Evolutionary conservation across 2,797 vertebrate genomes (phyloP), one percentile per base, ranked within the genome.

Genomic region (Cyprinella venusta): DNA sequence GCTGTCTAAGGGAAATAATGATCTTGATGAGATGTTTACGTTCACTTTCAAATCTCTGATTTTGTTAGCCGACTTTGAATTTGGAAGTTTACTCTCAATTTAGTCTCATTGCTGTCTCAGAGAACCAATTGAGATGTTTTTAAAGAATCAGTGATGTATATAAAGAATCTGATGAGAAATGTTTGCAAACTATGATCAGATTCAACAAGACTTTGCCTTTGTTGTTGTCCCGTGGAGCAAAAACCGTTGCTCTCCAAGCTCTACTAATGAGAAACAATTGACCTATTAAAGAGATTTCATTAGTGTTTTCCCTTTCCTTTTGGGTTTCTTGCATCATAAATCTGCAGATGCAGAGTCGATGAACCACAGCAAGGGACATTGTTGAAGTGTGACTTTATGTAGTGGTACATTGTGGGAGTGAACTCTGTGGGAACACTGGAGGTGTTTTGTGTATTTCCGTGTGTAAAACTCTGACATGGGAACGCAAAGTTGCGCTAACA

Each of bases 361-460:
- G 52, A 59, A 19, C 8, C 26, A 56, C 50, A 69, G 26, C 8
- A n/a, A 79, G 19, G 3, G 24, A 26, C 13, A 15, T 38, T 54
- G 48, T 74, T 74, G 71, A 54, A 69, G 36, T 59, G 52, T 30
- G 4, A 9, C 19, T 24, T 45, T 45, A 18, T 70, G 19, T 21
- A 9, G 56, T 40, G 33, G 59, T 61, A 61, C 16, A 67, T 65
- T 63, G 80, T 64, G 36, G 64, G 48, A 67, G 30, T 65, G 85
- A 86, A 81, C 72, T 76, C 54, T 89, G 87, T 92, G 92, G 91
- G 90, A 92, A 92, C 87, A 10, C 40, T 19, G 79, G 90, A 92
- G 91, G 90, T 90, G 92, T 90, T 91, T 30, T 84, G 85, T 85
- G 59, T 84, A 85, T 87, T 92, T 91, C 91, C 91, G 85, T 87